Evolutionary conservation across 2,888 invertebrate genomes (phyloP).

Genomic region (Creontiades dilutus): DNA sequence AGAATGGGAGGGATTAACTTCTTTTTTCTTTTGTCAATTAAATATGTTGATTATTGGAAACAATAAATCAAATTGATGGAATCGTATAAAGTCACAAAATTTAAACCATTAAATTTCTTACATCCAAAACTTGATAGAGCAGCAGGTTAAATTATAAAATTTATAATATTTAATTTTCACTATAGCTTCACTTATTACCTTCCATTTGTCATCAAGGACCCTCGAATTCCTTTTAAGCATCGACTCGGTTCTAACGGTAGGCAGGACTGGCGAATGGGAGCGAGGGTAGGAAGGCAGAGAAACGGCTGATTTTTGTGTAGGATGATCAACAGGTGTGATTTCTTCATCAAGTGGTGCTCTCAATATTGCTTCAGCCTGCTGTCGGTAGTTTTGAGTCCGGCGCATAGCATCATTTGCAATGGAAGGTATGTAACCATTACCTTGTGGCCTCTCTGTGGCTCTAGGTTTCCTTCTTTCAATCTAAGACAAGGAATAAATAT

Average conservation of each 20-base stretch:
- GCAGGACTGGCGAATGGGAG: constrained; percentile 72
- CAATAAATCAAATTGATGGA: too few species aligned
- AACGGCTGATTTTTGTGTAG: constrained; percentile 3
- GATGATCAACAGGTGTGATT: not conserved
- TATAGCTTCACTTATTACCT: too few species aligned
- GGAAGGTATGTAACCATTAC: constrained; percentile 54
- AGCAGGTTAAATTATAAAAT: too few species aligned
- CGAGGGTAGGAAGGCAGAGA: constrained; percentile 49
- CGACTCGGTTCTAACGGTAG: constrained; percentile 72
- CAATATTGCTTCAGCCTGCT: constrained; percentile 61
- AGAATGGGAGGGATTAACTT: too few species aligned
- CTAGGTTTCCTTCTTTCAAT: not conserved
- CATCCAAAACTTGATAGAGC: too few species aligned
- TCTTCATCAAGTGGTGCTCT: constrained; percentile 56
- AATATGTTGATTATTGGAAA: too few species aligned
- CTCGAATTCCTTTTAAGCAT: constrained; percentile 69
- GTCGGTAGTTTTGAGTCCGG: constrained; percentile 31
- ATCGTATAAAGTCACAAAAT: too few species aligned
- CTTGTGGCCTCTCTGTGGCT: not conserved
- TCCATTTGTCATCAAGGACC: constrained; percentile 73
- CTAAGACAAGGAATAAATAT: not conserved
- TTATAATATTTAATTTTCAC: too few species aligned
- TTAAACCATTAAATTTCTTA: too few species aligned
- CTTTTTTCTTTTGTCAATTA: too few species aligned
- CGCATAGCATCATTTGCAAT: constrained; percentile 27